Percentiles rank a stretch among this genome's conserved stretches.
phyloP scores from a whole-genome alignment of 1,140 invertebrate genomes.

The Idris sp. region DNA sequence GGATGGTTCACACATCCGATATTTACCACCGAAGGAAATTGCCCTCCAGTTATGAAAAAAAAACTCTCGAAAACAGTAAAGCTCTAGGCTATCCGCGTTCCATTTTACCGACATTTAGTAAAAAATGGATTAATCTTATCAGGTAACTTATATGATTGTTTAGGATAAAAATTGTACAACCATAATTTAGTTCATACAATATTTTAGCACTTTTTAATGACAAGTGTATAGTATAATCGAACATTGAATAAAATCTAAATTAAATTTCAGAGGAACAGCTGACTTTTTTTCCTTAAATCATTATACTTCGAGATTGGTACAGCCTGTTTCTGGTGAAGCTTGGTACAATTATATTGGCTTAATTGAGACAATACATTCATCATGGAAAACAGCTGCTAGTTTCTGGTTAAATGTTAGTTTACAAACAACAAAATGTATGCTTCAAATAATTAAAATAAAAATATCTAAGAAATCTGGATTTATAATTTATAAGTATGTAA shows the following conservation, averaged over 20 bases:
- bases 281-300: conserved; percentile 81
- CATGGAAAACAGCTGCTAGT: conserved; percentile 66
- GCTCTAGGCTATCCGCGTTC: conserved; percentile 78
- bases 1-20: conserved; percentile 83
- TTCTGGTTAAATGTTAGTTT: conserved; percentile 67
- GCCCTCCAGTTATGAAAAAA: conserved; percentile 79
- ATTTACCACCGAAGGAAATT: conserved; percentile 80
- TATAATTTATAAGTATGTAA: no score
- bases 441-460: no score
- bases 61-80: conserved; percentile 78
- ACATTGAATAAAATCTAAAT: not conserved
- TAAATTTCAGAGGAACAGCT: conserved; percentile 69
- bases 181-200: no score
- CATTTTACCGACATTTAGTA: conserved; percentile 77
- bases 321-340: conserved; percentile 54
- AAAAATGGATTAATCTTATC: conserved; percentile 59
- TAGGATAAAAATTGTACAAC: no score
- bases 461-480: no score
- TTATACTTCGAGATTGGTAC: conserved; percentile 76
- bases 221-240: no score
- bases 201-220: no score
- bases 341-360: conserved; percentile 67
- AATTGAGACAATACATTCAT: conserved; percentile 41
- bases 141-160: conserved; percentile 1
- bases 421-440: no score